Percentiles rank a stretch among this genome's conserved stretches.
Conservation (phyloP, 2,113 vertebrate species). For the Marcusenius ussheri region DNA sequence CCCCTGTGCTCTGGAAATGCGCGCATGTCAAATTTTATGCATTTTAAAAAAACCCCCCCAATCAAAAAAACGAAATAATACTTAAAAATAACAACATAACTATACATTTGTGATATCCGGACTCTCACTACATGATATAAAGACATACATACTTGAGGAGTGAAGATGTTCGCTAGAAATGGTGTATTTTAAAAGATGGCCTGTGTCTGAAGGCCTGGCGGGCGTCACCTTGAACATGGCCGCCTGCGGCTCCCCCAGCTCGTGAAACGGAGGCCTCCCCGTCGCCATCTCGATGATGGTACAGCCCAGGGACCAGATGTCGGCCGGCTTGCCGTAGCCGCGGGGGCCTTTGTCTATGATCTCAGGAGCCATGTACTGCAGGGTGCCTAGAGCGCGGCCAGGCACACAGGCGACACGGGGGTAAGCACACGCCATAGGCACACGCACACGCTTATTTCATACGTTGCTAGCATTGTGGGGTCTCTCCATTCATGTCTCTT, state of each 20-base stretch:
- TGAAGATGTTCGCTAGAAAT: background rate
- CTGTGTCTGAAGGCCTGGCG: background rate
- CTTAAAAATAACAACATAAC: background rate
- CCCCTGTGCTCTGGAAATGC: background rate
- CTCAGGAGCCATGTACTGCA: conserved; percentile 98
- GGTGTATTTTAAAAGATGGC: background rate
- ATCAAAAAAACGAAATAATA: background rate
- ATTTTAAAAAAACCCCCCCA: background rate
- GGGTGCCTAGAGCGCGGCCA: conserved; percentile 69
- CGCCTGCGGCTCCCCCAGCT: conserved; percentile 93
- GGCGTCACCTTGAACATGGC: conserved; percentile 94
- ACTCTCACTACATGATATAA: background rate
- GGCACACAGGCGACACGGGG: conserved; percentile 10
- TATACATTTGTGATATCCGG: background rate
- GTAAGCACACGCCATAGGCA: background rate
- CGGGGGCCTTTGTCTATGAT: conserved; percentile 97
- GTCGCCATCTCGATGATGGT: conserved; percentile 99
- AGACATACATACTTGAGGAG: background rate
- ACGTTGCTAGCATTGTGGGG: background rate
- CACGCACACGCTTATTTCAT: background rate
- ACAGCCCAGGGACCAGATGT: conserved; percentile 97
- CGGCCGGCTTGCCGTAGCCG: conserved; percentile 93
- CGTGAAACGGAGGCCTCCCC: conserved; percentile 92
- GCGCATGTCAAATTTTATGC: background rate
- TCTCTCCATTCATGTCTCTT: background rate